Evolutionary conservation across 2,797 vertebrate species (phyloP).

Genomic region (Graptemys geographica): DNA sequence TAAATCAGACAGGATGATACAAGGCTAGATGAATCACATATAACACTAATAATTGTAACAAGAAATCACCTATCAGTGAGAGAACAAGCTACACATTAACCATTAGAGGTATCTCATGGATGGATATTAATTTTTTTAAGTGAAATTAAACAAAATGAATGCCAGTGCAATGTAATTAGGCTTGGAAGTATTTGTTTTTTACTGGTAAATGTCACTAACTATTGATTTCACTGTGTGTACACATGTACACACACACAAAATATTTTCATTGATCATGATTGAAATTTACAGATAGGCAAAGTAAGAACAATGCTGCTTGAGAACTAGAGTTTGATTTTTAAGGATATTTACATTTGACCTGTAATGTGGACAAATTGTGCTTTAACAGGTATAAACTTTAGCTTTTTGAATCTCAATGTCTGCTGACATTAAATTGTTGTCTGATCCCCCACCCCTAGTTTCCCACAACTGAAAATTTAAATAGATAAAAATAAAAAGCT

Average conservation of each 20-base stretch:
- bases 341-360: neutral
- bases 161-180: neutral
- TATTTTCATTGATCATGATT: neutral
- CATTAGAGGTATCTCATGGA: neutral
- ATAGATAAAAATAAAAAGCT: neutral
- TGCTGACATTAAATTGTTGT: neutral
- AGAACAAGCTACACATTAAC: neutral
- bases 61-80: neutral
- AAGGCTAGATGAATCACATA: neutral
- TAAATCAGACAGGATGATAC: neutral
- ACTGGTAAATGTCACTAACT: neutral
- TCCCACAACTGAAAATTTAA: neutral
- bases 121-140: neutral
- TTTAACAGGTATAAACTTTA: neutral
- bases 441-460: neutral
- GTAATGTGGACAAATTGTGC: neutral
- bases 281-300: neutral
- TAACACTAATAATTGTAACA: neutral
- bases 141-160: neutral
- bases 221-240: neutral
- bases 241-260: neutral
- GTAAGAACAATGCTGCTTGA: neutral
- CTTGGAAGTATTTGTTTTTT: neutral
- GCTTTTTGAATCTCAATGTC: neutral
- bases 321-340: neutral